phyloP scores from a whole-genome alignment of 2,888 invertebrate genomes.

The Microctonus hyperodae region DNA sequence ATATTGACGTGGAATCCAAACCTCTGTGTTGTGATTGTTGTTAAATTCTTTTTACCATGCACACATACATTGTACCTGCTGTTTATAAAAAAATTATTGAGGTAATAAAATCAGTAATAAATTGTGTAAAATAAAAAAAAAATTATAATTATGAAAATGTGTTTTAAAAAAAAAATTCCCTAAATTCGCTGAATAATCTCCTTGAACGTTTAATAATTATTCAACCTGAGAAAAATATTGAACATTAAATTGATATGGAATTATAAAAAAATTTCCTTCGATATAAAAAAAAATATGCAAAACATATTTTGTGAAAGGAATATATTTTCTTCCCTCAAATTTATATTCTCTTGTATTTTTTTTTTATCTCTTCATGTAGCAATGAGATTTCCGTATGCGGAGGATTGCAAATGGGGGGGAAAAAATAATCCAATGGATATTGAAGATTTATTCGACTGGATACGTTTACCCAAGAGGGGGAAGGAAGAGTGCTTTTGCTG shows the following conservation, averaged over 20 bases:
- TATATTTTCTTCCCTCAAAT: not conserved
- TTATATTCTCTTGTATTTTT: not conserved
- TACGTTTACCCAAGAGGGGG: constrained; percentile 9
- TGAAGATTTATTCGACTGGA: constrained; percentile 18
- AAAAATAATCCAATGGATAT: constrained; percentile 10
- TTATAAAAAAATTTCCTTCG: no score
- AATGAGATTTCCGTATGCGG: not conserved
- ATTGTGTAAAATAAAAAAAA: no score
- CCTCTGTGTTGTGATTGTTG: constrained; percentile 21
- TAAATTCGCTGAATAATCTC: no score
- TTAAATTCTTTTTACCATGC: no score
- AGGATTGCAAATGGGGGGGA: not conserved
- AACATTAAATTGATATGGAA: no score
- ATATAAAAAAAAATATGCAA: not conserved
- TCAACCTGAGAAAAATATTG: no score
- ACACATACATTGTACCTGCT: no score
- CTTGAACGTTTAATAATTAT: no score
- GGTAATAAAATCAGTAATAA: no score
- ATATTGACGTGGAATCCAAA: constrained; percentile 31
- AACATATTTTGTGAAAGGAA: not conserved
- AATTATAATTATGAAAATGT: no score
- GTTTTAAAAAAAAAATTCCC: no score
- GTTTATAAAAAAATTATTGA: no score
- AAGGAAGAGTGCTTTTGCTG: not conserved
- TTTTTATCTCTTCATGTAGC: not conserved